Base-by-base conservation (phyloP, 2,113 vertebrate species). In the Dolichallabes microphthalmus region DNA sequence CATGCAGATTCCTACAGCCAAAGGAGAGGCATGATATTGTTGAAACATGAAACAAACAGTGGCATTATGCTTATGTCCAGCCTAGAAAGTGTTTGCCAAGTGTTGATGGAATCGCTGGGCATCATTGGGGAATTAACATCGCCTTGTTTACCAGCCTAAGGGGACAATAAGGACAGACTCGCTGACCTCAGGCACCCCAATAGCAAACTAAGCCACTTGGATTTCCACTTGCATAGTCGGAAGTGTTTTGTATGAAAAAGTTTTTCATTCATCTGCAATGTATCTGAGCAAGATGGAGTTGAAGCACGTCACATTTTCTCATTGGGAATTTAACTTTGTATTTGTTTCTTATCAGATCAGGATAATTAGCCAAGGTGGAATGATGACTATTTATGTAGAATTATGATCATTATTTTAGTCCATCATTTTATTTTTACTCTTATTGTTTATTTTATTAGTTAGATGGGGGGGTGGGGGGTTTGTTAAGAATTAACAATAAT, bases 91-190 rank as follows among this genome's bases (percentile, higher is more conserved):
- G 80, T 25, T 86, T 91, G 93, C 93, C 93, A 94, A 93, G 90
- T 83, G 92, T 90, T 93, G 92, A 93, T 92, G 90, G 90, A 94
- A 93, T 93, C 89, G 90, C 90, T 89, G 86, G 69, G 39, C 19
- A 76, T 84, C 71, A 87, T 68, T 35, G 64, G 63, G 82, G 32
- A 61, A 89, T 88, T 90, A 85, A 87, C 88, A 87, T 87, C 35
- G 86, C 73, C 69, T 87, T 89, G 90, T 88, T 90, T 87, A 87
- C 85, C 83, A 63, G 73, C 77, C 69, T 82, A 86, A 84, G 76
- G 84, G 68, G 80, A 76, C 82, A 77, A 68, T 89, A 86, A 84
- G 86, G 82, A 82, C 88, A 84, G 52, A 68, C 80, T 50, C 69
- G 86, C 80, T 84, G 88, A 89, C 86, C 80, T 88, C 82, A 86